Base-by-base conservation (phyloP, 92 coral and sea anemone genomes). In the Isaurus tuberculatus region DNA sequence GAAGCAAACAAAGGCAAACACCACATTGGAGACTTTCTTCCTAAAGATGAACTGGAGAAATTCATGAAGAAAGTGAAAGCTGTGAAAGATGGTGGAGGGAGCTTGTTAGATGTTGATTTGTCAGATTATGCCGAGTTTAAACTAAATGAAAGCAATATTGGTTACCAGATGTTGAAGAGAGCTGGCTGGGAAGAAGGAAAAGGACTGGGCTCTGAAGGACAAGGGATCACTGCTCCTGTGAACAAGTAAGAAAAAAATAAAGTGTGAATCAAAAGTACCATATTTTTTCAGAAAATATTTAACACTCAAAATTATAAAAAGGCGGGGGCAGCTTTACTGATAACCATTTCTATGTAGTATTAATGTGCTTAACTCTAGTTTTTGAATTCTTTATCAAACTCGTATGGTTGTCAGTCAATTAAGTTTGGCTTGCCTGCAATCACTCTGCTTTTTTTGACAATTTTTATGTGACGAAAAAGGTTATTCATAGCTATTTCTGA, bases 181-280 rank as follows among this genome's bases (percentile, higher is more conserved):
- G 98, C 99, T 43, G 99, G 99, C 65, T 96, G 99, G 99, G 79
- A 93, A 9, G 99, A 96, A 79, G 99, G 99, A 20, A 92, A 84
- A 73, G 99, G 99, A 6, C 90, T 96, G 67, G 99, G 99, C 10
- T 87, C 95, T 6, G 87, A 92, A 43, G 99, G 95, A 65, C 98
- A 96, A 67, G 99, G 99, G 0, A 96, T 96, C 55, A 96, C 90
- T 22, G 99, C 96, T 58, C 99, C 99, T 15, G 88, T 96, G 8
- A 86, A 96, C 88, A 94, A 92, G 99, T 96, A 87, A 46, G 91
- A 42, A 29, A 42, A 28, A 31, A 57, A 25, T 26, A 25, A 32
- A 71, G 44, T 8, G 44, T 40, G 44, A 40, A n/a, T n/a, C n/a
- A n/a, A n/a, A n/a, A n/a, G n/a, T n/a, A n/a, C n/a, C n/a, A n/a